Evolutionary conservation across 2,113 vertebrate genomes (phyloP).

Genomic region (Labeo rohita): DNA sequence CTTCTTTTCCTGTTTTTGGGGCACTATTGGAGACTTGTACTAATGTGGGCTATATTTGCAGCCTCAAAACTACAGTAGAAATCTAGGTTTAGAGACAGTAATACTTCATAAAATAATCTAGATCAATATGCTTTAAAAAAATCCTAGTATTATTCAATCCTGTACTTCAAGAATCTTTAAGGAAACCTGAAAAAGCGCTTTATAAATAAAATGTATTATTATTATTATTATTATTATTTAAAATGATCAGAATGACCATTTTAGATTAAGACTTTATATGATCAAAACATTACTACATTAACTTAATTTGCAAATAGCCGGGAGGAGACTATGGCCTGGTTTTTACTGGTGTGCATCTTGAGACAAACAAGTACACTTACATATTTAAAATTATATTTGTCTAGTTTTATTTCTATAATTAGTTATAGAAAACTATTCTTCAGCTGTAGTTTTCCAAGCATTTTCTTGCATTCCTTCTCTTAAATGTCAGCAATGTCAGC

Average conservation of each 20-base stretch:
- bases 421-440: neutral
- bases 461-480: neutral
- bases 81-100: neutral
- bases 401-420: neutral
- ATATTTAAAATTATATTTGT: neutral
- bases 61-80: neutral
- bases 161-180: too few relatives aligned
- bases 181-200: neutral
- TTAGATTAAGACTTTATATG: neutral
- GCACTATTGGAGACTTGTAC: neutral
- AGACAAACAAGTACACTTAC: neutral
- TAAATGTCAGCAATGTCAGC: conserved; percentile 31
- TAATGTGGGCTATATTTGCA: neutral
- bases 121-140: neutral
- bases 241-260: neutral
- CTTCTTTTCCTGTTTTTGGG: conserved; percentile 76
- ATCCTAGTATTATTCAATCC: neutral
- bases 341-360: neutral
- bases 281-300: too few relatives aligned
- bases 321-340: neutral
- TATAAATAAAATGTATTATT: neutral
- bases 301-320: neutral
- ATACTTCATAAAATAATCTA: neutral
- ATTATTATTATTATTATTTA: neutral
- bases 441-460: neutral